These are phyloP conservation scores for Eupeodes luniger DNA, from an alignment of 2,888 invertebrate genomes.

Conservation along the genomic window DNA sequence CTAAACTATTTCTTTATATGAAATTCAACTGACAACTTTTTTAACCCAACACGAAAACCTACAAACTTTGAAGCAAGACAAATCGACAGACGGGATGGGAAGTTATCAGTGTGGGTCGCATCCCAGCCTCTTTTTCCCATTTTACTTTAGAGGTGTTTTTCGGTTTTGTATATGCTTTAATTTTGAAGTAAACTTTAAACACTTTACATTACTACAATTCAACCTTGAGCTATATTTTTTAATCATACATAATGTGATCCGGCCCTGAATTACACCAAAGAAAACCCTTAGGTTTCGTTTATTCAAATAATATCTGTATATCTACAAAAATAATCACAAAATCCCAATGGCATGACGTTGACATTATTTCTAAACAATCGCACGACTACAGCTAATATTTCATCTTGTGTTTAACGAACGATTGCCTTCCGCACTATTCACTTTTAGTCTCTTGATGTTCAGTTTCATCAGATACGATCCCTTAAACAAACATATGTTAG, in stretches of 20 bases:
- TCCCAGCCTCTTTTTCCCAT: no score
- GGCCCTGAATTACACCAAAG: not conserved
- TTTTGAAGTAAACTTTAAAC: not conserved
- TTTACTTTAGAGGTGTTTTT: no score
- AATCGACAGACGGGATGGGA: no score
- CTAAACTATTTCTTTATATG: no score
- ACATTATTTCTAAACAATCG: slow-evolving; percentile 13
- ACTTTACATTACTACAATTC: not conserved
- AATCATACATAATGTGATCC: not conserved
- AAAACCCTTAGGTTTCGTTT: not conserved
- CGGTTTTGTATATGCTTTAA: not conserved
- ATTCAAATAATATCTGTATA: not conserved
- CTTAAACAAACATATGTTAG: not conserved
- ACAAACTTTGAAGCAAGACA: no score
- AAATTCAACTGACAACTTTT: no score
- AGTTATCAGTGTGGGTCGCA: no score
- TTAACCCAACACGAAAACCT: no score
- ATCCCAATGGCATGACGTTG: slow-evolving; percentile 6
- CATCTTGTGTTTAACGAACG: slow-evolving; percentile 5
- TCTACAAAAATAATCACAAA: not conserved
- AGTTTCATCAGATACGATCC: not conserved
- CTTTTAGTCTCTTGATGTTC: not conserved
- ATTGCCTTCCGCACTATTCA: slow-evolving; percentile 17
- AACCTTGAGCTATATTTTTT: not conserved
- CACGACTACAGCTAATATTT: slow-evolving; percentile 14